Base-by-base conservation (phyloP, 2,888 invertebrate species). In the Drosophila helvetica region DNA sequence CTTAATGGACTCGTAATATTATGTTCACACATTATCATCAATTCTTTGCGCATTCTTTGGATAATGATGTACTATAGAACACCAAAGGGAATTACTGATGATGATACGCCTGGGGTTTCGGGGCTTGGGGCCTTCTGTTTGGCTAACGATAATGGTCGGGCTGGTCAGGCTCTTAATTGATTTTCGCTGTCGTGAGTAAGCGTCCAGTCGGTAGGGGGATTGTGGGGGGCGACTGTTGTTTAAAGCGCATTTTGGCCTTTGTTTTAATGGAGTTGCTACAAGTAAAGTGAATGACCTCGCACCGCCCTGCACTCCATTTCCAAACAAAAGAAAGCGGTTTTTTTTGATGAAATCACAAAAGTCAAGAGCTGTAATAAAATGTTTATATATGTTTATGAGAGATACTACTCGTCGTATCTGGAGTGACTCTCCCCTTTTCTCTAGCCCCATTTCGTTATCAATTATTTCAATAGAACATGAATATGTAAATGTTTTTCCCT, bases 201-300 rank as follows among this genome's bases (percentile, higher is more conserved):
- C 9, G 17, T 38, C 18, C n/a, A 22, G 22, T 3, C 2, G 22
- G n/a, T 25, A 7, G 27, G 10, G 12, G 51, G 48, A 17, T 33
- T 33, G 22, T 10, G 15, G 22, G 22, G 22, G 22, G 22, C 0
- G 38, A 54, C 38, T 38, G 27, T 33, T 52, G 42, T 43, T 70
- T 53, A 22, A 53, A 74, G 50, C 70, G 70, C 74, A 71, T 50
- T 73, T 57, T 1, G 45, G 27, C 47, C 46, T 71, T 72, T 74
- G 62, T 70, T 72, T 50, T 18, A 33, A 22, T 30, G 47, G 62
- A 27, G 48, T 56, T 56, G 42, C 27, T 8, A 8, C 45, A 43
- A 43, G 42, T 17, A 12, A 19, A 58, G 71, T 58, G 57, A 72
- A 72, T 51, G 74, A 74, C 66, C 27, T 1, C 74, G n/a, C 45